Conservation (phyloP, 2,888 invertebrate genomes). For the Ormyrus pomaceus region DNA sequence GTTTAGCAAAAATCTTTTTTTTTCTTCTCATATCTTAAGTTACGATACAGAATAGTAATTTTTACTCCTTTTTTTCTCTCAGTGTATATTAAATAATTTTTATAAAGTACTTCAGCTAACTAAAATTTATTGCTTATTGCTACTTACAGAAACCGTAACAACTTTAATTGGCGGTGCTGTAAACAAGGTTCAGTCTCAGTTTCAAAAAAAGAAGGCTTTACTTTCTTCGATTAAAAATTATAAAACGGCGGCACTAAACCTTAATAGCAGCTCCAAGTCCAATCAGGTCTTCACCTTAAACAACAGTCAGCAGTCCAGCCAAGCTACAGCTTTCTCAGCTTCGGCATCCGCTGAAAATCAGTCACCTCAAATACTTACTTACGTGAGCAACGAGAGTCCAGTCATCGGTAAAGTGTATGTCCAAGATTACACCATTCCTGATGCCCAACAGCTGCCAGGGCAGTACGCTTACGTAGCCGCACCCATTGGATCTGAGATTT, state of each 20-base stretch:
- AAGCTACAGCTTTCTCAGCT: too few relatives aligned
- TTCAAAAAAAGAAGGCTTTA: conserved; percentile 5
- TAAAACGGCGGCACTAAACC: neutral
- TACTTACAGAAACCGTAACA: conserved; percentile 7
- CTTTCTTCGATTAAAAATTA: neutral
- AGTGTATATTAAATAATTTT: too few relatives aligned
- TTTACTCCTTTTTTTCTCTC: too few relatives aligned
- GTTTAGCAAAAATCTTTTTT: too few relatives aligned
- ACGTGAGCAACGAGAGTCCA: conserved; percentile 55
- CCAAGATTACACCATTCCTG: neutral
- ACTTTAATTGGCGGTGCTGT: conserved; percentile 1
- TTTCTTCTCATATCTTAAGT: too few relatives aligned
- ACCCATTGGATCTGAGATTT: neutral
- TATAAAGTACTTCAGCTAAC: too few relatives aligned
- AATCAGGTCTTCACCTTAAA: too few relatives aligned
- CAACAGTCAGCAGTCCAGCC: too few relatives aligned
- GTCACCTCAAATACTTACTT: conserved; percentile 38
- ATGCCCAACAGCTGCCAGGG: neutral
- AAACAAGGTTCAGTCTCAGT: neutral
- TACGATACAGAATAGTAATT: too few relatives aligned
- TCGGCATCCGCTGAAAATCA: neutral
- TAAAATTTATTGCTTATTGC: too few relatives aligned
- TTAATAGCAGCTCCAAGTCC: too few relatives aligned
- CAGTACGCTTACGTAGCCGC: too few relatives aligned
- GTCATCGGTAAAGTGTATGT: conserved; percentile 52